Conservation (phyloP, 2,113 vertebrate genomes). For the Rhombomys opimus region DNA sequence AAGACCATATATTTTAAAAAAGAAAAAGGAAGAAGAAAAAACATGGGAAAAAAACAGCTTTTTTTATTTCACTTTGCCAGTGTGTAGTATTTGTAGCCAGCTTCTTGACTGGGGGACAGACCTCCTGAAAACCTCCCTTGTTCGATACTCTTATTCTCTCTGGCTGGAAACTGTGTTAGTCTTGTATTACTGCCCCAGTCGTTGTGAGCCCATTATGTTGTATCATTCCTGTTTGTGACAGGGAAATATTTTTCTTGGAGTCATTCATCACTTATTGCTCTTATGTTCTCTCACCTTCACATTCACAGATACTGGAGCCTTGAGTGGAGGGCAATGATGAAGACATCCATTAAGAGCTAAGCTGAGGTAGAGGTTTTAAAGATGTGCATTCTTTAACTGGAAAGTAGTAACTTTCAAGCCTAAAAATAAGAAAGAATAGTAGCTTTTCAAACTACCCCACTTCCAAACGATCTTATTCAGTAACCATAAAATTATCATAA, state of each 20-base stretch:
- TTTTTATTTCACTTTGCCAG: neutral
- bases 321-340: neutral
- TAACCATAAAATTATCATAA: constrained; percentile 18
- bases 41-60: neutral
- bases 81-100: neutral
- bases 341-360: neutral
- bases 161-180: neutral
- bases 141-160: neutral
- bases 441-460: neutral
- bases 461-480: constrained; percentile 16
- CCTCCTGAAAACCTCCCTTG: neutral
- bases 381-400: neutral
- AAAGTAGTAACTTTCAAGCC: neutral
- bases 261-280: no score
- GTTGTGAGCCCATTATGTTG: neutral
- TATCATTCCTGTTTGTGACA: neutral
- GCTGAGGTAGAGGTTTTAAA: neutral
- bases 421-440: neutral
- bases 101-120: neutral
- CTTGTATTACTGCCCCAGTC: neutral
- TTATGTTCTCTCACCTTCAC: neutral
- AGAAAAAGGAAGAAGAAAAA: no score
- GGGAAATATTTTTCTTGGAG: no score
- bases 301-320: neutral
- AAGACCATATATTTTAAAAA: no score